Base-by-base conservation (phyloP, 1,140 invertebrate genomes). In the Spodoptera litura region DNA sequence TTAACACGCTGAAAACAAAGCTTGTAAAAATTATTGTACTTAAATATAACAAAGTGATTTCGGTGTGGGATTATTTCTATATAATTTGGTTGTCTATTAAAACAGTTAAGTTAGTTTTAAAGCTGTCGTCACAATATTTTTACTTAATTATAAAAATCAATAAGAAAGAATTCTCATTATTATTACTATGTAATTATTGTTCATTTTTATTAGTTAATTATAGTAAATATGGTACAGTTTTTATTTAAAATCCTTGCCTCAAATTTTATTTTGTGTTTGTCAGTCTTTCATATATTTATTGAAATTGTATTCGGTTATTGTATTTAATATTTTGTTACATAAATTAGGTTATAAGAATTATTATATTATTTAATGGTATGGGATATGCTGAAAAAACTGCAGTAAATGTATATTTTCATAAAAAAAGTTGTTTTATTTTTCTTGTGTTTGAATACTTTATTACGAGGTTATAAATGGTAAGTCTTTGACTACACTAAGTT, bases 401-500 rank as follows among this genome's bases (percentile, higher is more conserved):
- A 85, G 78, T 85, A 88, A 85, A 84, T 81, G 80, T 84, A 78
- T 85, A 84, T 85, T 87, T 87, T 83, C 53, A 62, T 84, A 66
- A 79, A 76, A 74, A 52, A 35, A 53, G n/a, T 72, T 55, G 27
- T 51, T 20, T 10, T 52, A 66, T 51, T 25, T 58, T 44, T 56
- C 38, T 11, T 68, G 3, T 31, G 11, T 12, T 62, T 31, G 20
- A 20, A 20, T 20, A 20, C 20, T 20, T 20, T 20, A 20, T 20
- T 0, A 20, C 0, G 0, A 20, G 20, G 20, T 20, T 20, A 20
- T 1, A 20, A 20, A 20, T 20, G 20, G 20, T 20, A 20, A 20
- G 20, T 20, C 20, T n/a, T n/a, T n/a, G 20, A 20, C 20, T 20
- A 20, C 1, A 20, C 20, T 1, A 20, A 20, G 20, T 20, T 20